Evolutionary conservation across 2,797 vertebrate species (phyloP), one percentile per base, ranked within the genome.

Genomic region (Babyrousa celebensis): DNA sequence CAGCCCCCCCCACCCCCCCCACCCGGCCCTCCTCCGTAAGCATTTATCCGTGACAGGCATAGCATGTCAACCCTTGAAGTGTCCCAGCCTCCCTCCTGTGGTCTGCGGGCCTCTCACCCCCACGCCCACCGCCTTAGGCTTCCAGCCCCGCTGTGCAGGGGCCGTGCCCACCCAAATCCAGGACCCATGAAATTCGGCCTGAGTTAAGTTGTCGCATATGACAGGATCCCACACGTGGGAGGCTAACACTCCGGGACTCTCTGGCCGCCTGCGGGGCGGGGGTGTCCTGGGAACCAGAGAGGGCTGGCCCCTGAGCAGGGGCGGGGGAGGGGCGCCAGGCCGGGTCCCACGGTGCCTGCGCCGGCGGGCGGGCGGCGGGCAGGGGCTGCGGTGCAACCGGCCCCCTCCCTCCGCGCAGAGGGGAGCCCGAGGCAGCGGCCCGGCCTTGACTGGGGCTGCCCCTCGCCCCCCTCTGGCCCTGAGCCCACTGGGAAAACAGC

Each of bases 401-500:
- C 23, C 25, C 54, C 12, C 25, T 62, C 62, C 16, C 36, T 17
- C 72, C 12, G 3, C 0, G 4, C 79, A 32, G 58, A 65, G 63
- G 63, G 85, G 95, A 43, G 52, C 16, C 27, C 10, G 14, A 75
- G 82, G 72, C 70, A 63, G 65, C 17, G 0, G 89, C 74, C 85
- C n/a, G 32, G 90, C 97, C 96, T 87, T 97, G 96, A 94, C 94
- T 75, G 85, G 5, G 4, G 27, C 23, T 10, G 36, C 32, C 12
- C 97, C 93, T 83, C 23, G 6, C 68, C 75, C 96, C 96, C 93
- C 94, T 60, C 80, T 90, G 97, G 95, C 94, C 18, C 82, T 0
- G 2, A 5, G 96, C 88, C 97, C 85, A 40, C 80, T 84, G 85
- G 72, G 67, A 96, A 96, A 96, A 96, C 93, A 97, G 83, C 17